Evolutionary conservation across 2,797 vertebrate genomes (phyloP), one percentile per base, ranked within the genome.

Genomic region (Mycteria americana): DNA sequence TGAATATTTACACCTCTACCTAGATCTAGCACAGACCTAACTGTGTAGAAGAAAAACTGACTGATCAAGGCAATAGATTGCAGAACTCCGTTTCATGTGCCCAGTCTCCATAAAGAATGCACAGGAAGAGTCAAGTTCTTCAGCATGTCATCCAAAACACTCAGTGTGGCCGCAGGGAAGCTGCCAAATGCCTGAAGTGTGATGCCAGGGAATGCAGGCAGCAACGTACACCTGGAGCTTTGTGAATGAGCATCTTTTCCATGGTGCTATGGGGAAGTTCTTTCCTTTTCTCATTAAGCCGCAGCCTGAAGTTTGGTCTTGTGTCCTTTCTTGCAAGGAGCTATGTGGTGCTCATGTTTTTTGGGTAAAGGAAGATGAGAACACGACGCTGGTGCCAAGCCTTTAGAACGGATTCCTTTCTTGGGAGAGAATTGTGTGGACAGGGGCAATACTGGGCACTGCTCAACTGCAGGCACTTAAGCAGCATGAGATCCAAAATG

Each of bases 131-230:
- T 82, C 19, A 24, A n/a, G 10, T 67, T 89, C 39, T 83, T 85
- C 56, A 91, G 33, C 8, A 8, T 13, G 39, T 43, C 51, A 56
- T 41, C 28, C 39, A 64, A 74, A 83, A 54, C 14, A 25, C 35
- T 46, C 69, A 41, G 10, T 4, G 9, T 57, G 53, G 17, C 39
- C 2, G 0, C 23, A 13, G 45, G 17, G 22, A 87, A 48, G 35
- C 43, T 85, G 27, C 50, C 62, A 64, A 62, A 27, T 39, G 23
- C 14, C 46, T 50, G 27, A 82, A 73, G 18, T 33, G 19, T 19
- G 19, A 33, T 2, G 9, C 0, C 0, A 18, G 22, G 43, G 35
- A 69, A 48, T n/a, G n/a, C 28, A 53, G 25, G 37, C 35, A 41
- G 10, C 14, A 87, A 31, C 1, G 2, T 64, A 39, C 18, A 51